Evolutionary conservation across 2,113 vertebrate species (phyloP), one percentile per base, ranked within the genome.

Genomic region (Stegastes partitus): DNA sequence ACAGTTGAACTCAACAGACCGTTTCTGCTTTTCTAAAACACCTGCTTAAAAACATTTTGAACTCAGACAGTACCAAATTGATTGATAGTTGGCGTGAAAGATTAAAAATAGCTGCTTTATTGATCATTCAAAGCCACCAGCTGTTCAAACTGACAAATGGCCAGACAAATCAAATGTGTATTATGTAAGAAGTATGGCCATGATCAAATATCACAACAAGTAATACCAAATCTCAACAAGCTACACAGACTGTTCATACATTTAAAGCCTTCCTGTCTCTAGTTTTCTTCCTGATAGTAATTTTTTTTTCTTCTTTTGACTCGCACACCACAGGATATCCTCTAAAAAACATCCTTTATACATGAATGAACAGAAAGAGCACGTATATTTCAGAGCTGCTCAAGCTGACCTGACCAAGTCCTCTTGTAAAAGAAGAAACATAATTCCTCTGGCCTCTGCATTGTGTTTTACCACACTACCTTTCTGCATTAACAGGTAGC

Each of bases 401-500:
- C 9, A 23, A n/a, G 7, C 26, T 62, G 28, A 51, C 18, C 21
- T 19, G 25, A 66, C 21, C 25, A 45, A 21, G 15, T 11, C 11
- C 21, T 39, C 16, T 44, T 53, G 21, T 28, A 39, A 55, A 68
- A 59, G 66, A n/a, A n/a, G 0, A 12, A 50, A 21, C 4, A n/a
- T 49, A 23, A 39, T 23, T 51, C 19, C 49, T 1, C 2, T 26
- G 10, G 16, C 26, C 23, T 47, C 18, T 59, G 23, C 16, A 34
- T 54, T 74, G 26, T 62, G 5, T 54, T 59, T 61, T 4, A 62
- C 31, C 58, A 39, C 14, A 37, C 4, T 49, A 18, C 3, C 49
- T 16, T 7, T 56, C 22, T 69, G 18, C 65, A 23, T 47, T 25
- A 77, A 63, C 82, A 99, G 98, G 97, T 98, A 84, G 98, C 97